Percentiles rank a stretch among this genome's conserved stretches.
phyloP scores from a whole-genome alignment of 2,113 vertebrate species.

The Coregonus clupeaformis region DNA sequence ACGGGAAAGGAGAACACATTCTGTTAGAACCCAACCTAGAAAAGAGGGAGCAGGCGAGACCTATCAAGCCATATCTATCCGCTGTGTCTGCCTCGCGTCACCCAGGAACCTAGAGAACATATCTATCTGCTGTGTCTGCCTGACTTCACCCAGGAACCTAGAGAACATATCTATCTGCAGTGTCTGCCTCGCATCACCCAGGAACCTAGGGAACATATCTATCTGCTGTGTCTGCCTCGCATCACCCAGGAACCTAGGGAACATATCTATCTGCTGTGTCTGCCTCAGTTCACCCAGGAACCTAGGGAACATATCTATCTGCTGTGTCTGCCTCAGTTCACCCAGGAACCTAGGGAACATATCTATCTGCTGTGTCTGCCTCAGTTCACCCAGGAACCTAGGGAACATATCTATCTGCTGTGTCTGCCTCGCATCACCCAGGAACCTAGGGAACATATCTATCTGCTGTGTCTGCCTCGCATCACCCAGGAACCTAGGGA shows the following conservation, averaged over 20 bases:
- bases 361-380: no score
- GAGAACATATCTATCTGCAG: neutral
- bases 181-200: neutral
- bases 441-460: no score
- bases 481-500: no score
- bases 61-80: conserved; percentile 15
- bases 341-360: no score
- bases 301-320: no score
- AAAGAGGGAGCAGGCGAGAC: neutral
- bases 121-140: neutral
- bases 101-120: neutral
- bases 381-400: no score
- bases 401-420: no score
- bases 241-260: neutral
- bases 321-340: no score
- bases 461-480: no score
- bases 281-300: no score
- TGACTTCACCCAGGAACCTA: neutral
- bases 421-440: no score
- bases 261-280: no score
- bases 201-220: neutral
- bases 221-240: neutral
- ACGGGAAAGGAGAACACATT: conserved; percentile 16
- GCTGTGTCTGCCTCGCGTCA: neutral
- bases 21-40: conserved; percentile 4